phyloP scores from a whole-genome alignment of 2,888 invertebrate species.

The Folsomia candida region DNA sequence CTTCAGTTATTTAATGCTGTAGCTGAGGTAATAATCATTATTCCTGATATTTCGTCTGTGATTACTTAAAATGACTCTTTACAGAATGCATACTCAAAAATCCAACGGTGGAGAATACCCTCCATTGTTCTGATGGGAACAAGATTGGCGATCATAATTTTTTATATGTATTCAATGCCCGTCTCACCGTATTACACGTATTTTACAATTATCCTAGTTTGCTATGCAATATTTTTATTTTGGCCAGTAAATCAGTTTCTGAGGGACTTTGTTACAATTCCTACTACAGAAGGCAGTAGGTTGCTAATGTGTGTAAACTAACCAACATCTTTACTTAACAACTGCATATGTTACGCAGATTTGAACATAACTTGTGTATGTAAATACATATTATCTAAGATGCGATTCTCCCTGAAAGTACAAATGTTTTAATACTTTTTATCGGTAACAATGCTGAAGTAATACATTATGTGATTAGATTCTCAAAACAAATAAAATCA shows the following conservation, averaged over 20 bases:
- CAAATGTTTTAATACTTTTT: too few species aligned
- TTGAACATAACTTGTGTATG: too few species aligned
- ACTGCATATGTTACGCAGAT: too few species aligned
- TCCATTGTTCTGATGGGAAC: conserved; percentile 10
- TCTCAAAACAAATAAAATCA: too few species aligned
- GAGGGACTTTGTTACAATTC: conserved; percentile 13
- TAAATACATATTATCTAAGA: too few species aligned
- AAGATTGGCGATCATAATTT: conserved; percentile 20
- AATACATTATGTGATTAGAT: too few species aligned
- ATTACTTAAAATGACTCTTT: too few species aligned
- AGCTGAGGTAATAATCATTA: conserved; percentile 6
- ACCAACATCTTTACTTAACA: too few species aligned
- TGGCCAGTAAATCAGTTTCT: conserved; percentile 39
- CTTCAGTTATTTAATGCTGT: conserved; percentile 5
- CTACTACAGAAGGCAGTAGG: neutral
- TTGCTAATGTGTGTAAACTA: too few species aligned
- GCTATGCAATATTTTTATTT: conserved; percentile 31
- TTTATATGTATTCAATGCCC: conserved; percentile 32
- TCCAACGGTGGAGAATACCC: conserved; percentile 26
- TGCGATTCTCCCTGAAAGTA: too few species aligned
- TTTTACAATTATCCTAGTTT: conserved; percentile 21
- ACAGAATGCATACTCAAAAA: conserved; percentile 34
- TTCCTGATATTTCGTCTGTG: too few species aligned
- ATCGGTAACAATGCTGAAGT: too few species aligned
- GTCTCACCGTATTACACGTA: conserved; percentile 38